Conservation (phyloP, 2,113 vertebrate species). For the Lycocorax pyrrhopterus region DNA sequence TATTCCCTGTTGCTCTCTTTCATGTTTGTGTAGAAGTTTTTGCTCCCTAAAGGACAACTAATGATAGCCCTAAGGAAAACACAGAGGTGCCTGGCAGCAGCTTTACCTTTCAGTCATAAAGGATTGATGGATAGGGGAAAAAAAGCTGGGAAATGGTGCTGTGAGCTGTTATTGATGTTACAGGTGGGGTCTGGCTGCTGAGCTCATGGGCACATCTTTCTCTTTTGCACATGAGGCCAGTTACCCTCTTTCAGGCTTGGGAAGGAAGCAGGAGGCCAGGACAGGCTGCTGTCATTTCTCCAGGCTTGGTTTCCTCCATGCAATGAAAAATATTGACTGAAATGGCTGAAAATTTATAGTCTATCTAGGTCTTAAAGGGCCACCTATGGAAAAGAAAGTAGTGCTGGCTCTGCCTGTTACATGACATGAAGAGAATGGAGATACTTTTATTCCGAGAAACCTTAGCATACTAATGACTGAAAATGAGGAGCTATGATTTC, state of each 20-base stretch:
- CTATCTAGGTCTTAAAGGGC: neutral
- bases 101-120: neutral
- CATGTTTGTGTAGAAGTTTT: neutral
- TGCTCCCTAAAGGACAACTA: neutral
- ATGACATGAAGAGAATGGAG: fast-evolving
- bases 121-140: neutral
- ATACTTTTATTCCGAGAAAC: neutral
- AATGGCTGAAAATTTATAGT: neutral
- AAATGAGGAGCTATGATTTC: neutral
- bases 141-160: neutral
- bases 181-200: neutral
- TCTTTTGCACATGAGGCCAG: neutral
- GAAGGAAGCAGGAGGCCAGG: neutral
- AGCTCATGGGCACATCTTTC: neutral
- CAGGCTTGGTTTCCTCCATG: neutral
- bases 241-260: neutral
- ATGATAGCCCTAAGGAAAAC: neutral
- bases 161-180: neutral
- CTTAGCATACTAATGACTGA: neutral
- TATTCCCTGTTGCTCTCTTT: neutral
- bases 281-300: neutral
- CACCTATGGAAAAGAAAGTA: neutral
- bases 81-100: neutral
- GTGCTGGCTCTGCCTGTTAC: neutral
- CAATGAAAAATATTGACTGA: neutral